Evolutionary conservation across 2,797 vertebrate genomes (phyloP).

Genomic region (Erethizon dorsatum): DNA sequence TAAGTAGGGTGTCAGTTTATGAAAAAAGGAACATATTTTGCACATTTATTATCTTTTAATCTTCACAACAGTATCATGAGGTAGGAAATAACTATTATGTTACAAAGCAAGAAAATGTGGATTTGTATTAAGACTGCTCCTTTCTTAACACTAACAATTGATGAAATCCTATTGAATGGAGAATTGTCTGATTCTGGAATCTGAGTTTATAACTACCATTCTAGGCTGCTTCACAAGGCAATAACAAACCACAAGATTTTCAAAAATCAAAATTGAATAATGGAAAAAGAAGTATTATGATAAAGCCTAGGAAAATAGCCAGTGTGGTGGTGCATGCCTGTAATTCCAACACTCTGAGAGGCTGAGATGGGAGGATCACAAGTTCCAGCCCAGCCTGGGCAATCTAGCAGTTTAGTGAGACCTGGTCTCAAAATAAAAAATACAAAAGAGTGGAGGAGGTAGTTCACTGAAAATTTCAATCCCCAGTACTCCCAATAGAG

Average conservation of each 20-base stretch:
- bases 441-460: not conserved
- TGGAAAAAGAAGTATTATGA: slow-evolving; percentile 15
- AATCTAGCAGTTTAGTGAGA: not conserved
- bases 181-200: not conserved
- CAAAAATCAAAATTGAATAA: not conserved
- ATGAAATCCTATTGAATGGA: not conserved
- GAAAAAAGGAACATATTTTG: not conserved
- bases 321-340: not conserved
- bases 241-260: not conserved
- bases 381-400: not conserved
- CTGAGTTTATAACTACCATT: not conserved
- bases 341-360: not conserved
- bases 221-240: not conserved
- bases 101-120: not conserved
- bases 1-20: not conserved
- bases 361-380: not conserved
- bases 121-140: not conserved
- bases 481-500: not conserved
- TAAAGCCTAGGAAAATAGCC: not conserved
- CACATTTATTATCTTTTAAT: not conserved
- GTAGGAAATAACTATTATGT: slow-evolving; percentile 13
- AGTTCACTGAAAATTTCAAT: not conserved
- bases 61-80: not conserved
- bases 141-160: not conserved
- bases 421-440: not conserved